phyloP scores from a whole-genome alignment of 2,888 invertebrate species.

The Lumbricus terrestris region DNA sequence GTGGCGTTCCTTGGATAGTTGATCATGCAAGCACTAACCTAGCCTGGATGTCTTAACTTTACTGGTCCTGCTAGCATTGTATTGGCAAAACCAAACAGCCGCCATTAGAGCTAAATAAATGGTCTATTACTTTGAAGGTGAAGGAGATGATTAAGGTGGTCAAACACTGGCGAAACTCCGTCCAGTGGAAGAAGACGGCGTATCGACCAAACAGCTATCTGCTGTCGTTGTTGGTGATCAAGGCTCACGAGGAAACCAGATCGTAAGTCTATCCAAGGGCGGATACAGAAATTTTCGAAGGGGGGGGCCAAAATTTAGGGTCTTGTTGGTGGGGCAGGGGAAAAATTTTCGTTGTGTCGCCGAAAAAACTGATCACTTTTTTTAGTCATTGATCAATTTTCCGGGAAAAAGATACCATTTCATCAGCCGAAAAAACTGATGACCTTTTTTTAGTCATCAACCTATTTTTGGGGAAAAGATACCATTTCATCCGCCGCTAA shows the following conservation, averaged over 20 bases:
- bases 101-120: background rate
- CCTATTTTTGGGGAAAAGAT: too few species aligned
- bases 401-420: too few species aligned
- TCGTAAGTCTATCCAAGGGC: slow-evolving; percentile 37
- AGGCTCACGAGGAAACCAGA: slow-evolving; percentile 36
- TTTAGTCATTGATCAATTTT: too few species aligned
- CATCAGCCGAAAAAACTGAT: too few species aligned
- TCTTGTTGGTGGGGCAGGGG: too few species aligned
- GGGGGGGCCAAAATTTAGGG: too few species aligned
- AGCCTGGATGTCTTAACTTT: background rate
- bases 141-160: slow-evolving; percentile 43
- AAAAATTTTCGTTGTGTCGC: too few species aligned
- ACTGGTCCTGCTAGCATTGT: background rate
- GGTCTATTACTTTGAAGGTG: slow-evolving; percentile 30
- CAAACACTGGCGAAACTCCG: slow-evolving; percentile 42
- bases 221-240: slow-evolving; percentile 40
- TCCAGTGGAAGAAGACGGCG: slow-evolving; percentile 37
- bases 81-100: background rate
- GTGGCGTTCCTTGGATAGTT: background rate
- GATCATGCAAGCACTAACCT: background rate
- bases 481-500: too few species aligned
- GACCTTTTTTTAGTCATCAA: too few species aligned
- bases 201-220: slow-evolving; percentile 40
- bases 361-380: too few species aligned
- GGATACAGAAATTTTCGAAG: too few species aligned